Evolutionary conservation across 92 coral and sea anemone genomes (phyloP).

Genomic region (Paramuricea clavata): DNA sequence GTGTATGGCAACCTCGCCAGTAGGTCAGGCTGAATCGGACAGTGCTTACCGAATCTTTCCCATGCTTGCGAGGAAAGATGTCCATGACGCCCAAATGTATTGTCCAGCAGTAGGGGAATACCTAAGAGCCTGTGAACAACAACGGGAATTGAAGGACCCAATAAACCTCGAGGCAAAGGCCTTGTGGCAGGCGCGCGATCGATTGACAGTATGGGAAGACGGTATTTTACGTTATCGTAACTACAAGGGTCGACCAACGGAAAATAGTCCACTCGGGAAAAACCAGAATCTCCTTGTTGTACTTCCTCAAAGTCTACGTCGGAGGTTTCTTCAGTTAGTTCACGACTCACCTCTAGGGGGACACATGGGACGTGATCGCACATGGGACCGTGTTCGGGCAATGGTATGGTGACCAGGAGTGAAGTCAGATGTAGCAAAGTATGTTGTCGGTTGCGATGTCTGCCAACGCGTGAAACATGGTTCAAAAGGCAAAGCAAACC

Average conservation of each 20-base stretch:
- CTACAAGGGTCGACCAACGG: constrained; percentile 20
- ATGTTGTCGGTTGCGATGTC: constrained; percentile 8
- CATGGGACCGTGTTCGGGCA: constrained; percentile 14
- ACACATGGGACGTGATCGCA: constrained; percentile 21
- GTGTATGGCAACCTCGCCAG: not conserved
- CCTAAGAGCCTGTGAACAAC: not conserved
- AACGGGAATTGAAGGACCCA: too few species aligned
- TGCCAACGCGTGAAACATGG: constrained; percentile 26
- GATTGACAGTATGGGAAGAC: not conserved
- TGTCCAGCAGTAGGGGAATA: constrained; percentile 38
- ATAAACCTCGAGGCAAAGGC: constrained; percentile 23
- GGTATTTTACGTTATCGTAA: constrained; percentile 26
- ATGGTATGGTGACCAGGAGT: constrained; percentile 26
- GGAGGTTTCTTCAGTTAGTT: not conserved
- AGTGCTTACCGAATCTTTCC: constrained; percentile 23
- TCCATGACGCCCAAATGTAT: not conserved
- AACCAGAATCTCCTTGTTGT: not conserved
- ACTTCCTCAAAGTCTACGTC: constrained; percentile 28
- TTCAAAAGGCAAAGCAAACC: not conserved
- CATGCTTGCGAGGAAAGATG: not conserved
- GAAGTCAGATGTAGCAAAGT: constrained; percentile 10
- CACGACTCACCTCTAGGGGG: constrained; percentile 27
- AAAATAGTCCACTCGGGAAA: not conserved
- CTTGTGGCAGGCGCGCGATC: constrained; percentile 28
- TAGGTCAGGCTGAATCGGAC: constrained; percentile 13